Evolutionary conservation across 35 echinoderm and acorn worm genomes (phyloP).

Genomic region (Lytechinus variegatus): DNA sequence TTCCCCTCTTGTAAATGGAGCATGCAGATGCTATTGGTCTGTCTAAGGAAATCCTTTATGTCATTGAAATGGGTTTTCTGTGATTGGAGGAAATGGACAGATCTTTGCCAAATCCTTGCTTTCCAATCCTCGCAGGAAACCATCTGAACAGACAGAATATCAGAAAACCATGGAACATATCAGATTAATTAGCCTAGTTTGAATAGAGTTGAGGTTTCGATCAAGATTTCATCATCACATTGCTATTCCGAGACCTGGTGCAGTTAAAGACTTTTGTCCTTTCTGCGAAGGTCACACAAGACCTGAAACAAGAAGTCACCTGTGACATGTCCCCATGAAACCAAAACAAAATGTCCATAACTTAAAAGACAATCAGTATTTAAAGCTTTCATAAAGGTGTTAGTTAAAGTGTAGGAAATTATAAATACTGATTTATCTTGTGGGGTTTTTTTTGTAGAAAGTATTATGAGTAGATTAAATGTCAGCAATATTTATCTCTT

Average conservation of each 20-base stretch:
- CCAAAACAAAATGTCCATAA: background rate
- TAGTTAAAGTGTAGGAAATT: too few relatives aligned
- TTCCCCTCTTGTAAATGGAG: background rate
- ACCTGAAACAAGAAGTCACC: background rate
- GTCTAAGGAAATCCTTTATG: background rate
- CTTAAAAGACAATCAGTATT: too few relatives aligned
- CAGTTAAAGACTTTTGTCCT: background rate
- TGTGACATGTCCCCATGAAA: background rate
- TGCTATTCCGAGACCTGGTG: background rate
- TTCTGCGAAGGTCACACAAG: background rate
- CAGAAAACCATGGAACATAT: background rate
- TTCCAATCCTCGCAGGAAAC: background rate
- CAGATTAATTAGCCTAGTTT: slow-evolving; percentile 19
- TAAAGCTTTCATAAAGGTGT: too few relatives aligned
- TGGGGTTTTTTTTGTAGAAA: too few relatives aligned
- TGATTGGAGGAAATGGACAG: background rate
- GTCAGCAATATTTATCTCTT: too few relatives aligned
- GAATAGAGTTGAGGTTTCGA: background rate
- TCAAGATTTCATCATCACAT: background rate
- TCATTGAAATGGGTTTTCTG: background rate
- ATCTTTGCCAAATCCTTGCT: background rate
- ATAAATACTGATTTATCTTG: too few relatives aligned
- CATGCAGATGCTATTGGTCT: background rate
- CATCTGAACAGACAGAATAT: background rate
- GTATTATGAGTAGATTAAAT: too few relatives aligned